Evolutionary conservation across 1,140 invertebrate genomes (phyloP).

Genomic region (Bilobella aurantiaca): DNA sequence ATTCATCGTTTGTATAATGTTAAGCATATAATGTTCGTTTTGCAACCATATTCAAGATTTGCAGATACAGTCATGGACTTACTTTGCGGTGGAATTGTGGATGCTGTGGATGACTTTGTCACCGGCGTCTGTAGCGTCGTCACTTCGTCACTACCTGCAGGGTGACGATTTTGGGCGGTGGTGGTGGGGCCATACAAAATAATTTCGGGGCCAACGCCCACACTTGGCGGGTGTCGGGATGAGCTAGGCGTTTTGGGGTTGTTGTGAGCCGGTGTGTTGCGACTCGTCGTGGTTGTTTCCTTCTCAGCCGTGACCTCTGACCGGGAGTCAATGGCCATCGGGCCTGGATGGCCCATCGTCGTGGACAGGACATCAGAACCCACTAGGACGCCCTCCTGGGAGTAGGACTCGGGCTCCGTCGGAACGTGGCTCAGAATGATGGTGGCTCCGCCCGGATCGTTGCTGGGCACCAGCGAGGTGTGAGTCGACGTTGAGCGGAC

Average conservation of each 20-base stretch:
- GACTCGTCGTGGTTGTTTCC: conserved; percentile 35
- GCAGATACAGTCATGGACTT: conserved; percentile 1
- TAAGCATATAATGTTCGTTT: too few relatives aligned
- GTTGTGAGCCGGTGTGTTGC: not conserved
- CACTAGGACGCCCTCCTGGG: conserved; percentile 25
- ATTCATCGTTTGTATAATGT: too few relatives aligned
- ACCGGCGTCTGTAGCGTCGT: conserved; percentile 30
- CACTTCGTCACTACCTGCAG: conserved; percentile 21
- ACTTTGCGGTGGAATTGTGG: conserved; percentile 38
- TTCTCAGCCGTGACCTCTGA: conserved; percentile 3
- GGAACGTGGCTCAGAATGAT: conserved; percentile 6
- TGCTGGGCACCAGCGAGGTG: conserved; percentile 39
- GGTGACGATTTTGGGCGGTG: not conserved
- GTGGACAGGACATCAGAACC: conserved; percentile 34
- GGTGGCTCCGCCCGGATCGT: conserved; percentile 6
- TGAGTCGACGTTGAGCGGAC: conserved; percentile 46
- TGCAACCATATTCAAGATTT: not conserved
- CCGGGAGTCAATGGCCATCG: not conserved
- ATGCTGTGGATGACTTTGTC: conserved; percentile 24
- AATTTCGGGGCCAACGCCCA: not conserved
- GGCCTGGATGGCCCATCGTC: conserved; percentile 17
- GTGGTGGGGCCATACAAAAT: not conserved
- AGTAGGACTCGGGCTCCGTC: conserved; percentile 23
- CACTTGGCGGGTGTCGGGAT: conserved; percentile 3
- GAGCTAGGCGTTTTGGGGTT: too few relatives aligned